Evolutionary conservation across 2,888 invertebrate species (phyloP).

Genomic region (Pimpla rufipes): DNA sequence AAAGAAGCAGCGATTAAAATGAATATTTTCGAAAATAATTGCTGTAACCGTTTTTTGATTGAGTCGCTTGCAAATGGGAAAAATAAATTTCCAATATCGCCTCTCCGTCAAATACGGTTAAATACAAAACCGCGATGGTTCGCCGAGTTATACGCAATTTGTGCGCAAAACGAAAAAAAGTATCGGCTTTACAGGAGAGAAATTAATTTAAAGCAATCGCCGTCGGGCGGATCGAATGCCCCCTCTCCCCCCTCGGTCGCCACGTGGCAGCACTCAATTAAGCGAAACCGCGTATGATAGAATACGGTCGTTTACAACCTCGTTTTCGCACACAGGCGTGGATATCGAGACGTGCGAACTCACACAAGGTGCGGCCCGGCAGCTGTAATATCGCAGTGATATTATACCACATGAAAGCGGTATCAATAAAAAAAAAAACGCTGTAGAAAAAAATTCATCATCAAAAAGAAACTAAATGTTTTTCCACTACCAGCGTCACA

Average conservation of each 20-base stretch:
- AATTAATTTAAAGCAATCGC: conserved; percentile 20
- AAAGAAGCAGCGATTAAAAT: not conserved
- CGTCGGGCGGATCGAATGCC: not conserved
- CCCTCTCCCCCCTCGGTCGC: not conserved
- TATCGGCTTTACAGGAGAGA: conserved; percentile 15
- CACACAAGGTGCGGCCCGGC: conserved; percentile 16
- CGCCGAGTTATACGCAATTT: not conserved
- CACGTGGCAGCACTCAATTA: conserved; percentile 1
- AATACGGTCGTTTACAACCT: not conserved
- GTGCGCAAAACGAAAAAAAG: not conserved
- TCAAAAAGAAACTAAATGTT: too few relatives aligned
- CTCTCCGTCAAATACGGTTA: not conserved
- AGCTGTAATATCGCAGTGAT: not conserved
- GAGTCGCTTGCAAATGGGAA: not conserved
- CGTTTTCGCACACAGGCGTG: conserved; percentile 51
- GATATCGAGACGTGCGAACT: conserved; percentile 22
- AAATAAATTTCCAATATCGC: conserved; percentile 12
- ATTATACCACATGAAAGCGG: not conserved
- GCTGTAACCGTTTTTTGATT: not conserved
- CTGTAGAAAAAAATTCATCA: not conserved
- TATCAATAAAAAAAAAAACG: not conserved
- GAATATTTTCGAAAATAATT: not conserved
- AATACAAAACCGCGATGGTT: conserved; percentile 7
- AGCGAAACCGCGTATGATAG: conserved; percentile 16
- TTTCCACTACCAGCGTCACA: too few relatives aligned